These are phyloP conservation scores for Thunnus albacares DNA, from an alignment of 2,797 vertebrate species.

Conservation along the genomic window DNA sequence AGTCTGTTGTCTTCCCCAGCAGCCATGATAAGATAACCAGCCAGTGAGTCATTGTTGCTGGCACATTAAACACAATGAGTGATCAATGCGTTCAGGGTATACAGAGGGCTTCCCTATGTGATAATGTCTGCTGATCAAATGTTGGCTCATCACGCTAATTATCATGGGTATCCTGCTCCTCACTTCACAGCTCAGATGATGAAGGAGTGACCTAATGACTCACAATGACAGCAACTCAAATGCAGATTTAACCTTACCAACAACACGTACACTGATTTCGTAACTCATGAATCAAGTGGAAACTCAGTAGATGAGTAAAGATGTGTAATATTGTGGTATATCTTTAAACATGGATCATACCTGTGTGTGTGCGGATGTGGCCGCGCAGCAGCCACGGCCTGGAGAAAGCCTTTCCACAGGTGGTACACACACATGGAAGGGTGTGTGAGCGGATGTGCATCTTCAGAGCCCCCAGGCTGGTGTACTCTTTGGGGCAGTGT, in stretches of 20 bases:
- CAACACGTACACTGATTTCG: constrained; percentile 15
- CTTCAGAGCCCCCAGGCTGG: constrained; percentile 97
- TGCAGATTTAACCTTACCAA: constrained; percentile 8
- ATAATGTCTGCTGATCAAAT: constrained; percentile 66
- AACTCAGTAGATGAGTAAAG: background rate
- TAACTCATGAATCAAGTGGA: constrained; percentile 10
- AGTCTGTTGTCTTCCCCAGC: constrained; percentile 54
- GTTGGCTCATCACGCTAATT: constrained; percentile 65
- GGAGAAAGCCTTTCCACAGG: constrained; percentile 98
- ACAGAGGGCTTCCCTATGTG: constrained; percentile 63
- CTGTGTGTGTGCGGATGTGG: constrained; percentile 97
- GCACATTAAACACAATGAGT: constrained; percentile 78
- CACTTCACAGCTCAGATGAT: constrained; percentile 15
- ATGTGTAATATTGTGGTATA: background rate
- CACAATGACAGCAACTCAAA: constrained; percentile 26
- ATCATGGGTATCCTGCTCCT: constrained; percentile 43
- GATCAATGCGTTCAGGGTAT: constrained; percentile 81
- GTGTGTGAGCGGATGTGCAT: constrained; percentile 99
- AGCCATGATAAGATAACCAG: constrained; percentile 78
- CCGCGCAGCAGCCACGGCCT: constrained; percentile 96
- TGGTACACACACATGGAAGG: constrained; percentile 95
- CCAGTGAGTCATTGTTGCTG: constrained; percentile 72
- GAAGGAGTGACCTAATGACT: constrained; percentile 45
- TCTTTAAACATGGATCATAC: constrained; percentile 75
- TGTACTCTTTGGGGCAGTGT: constrained; percentile 97